Percentiles rank a stretch among this genome's conserved stretches.
Conservation (phyloP, 2,113 vertebrate species). For the Collichthys lucidus region DNA sequence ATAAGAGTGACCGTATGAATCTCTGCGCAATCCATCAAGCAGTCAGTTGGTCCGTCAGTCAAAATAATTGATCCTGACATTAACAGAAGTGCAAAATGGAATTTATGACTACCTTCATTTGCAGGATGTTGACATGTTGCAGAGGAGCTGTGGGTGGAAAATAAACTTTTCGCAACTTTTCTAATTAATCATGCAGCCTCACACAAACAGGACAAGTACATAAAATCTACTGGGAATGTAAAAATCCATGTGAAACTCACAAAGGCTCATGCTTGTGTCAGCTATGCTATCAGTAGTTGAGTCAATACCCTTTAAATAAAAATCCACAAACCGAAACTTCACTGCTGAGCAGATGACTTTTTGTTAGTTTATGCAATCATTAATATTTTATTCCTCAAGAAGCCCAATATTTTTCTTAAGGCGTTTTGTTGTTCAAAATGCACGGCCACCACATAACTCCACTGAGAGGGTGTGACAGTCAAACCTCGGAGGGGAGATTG, state of each 20-base stretch:
- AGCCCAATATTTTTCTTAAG: constrained; percentile 30
- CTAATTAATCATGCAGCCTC: neutral
- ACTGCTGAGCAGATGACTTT: constrained; percentile 13
- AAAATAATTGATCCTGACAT: constrained; percentile 3
- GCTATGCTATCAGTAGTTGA: neutral
- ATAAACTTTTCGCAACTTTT: neutral
- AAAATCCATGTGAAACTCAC: neutral
- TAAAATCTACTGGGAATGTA: neutral
- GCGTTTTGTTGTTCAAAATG: neutral
- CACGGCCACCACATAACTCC: neutral
- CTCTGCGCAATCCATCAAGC: constrained; percentile 6
- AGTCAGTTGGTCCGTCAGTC: constrained; percentile 3
- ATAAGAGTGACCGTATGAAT: neutral
- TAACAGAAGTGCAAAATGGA: neutral
- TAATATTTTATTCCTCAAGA: constrained; percentile 32
- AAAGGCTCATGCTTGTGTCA: neutral
- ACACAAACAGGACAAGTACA: neutral
- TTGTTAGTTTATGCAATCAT: constrained; percentile 27
- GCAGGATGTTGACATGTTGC: neutral
- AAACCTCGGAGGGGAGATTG: neutral
- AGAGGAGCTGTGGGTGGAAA: neutral
- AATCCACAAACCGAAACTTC: constrained; percentile 15
- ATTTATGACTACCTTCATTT: neutral
- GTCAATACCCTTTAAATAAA: neutral
- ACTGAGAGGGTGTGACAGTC: constrained; percentile 7